Conservation (phyloP, 2,113 vertebrate genomes). For the Sylvia atricapilla region DNA sequence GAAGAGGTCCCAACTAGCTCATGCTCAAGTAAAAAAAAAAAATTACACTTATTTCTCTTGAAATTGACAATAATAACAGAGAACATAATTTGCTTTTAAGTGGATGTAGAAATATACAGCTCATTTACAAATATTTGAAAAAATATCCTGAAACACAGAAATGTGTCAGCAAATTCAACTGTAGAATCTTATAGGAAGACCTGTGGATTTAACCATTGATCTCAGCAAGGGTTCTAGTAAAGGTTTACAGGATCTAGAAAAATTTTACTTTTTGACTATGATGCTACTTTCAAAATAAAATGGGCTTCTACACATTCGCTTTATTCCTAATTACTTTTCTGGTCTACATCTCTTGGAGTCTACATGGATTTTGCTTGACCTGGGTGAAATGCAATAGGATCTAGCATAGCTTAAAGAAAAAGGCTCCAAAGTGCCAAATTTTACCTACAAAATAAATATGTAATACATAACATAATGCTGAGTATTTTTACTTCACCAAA, state of each 20-base stretch:
- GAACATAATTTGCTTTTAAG: neutral
- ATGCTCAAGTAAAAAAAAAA: neutral
- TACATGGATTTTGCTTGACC: neutral
- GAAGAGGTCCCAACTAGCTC: neutral
- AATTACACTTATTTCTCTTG: neutral
- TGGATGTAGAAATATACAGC: neutral
- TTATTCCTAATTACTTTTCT: neutral
- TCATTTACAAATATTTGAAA: neutral
- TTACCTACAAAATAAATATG: neutral
- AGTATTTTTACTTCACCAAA: slow-evolving; percentile 39
- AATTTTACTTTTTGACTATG: neutral
- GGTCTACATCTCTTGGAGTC: neutral
- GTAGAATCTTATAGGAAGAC: neutral
- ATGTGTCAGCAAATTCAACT: neutral
- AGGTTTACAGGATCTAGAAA: neutral
- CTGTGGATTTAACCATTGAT: neutral
- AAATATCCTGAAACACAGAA: neutral
- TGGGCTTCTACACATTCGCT: neutral
- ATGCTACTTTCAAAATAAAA: neutral
- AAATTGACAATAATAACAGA: neutral
- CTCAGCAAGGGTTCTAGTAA: neutral
- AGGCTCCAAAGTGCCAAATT: neutral
- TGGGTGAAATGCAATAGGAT: neutral
- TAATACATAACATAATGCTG: neutral
- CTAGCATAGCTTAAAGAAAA: neutral